Conservation (phyloP, 2,797 vertebrate genomes). For the Neopelma chrysocephalum region DNA sequence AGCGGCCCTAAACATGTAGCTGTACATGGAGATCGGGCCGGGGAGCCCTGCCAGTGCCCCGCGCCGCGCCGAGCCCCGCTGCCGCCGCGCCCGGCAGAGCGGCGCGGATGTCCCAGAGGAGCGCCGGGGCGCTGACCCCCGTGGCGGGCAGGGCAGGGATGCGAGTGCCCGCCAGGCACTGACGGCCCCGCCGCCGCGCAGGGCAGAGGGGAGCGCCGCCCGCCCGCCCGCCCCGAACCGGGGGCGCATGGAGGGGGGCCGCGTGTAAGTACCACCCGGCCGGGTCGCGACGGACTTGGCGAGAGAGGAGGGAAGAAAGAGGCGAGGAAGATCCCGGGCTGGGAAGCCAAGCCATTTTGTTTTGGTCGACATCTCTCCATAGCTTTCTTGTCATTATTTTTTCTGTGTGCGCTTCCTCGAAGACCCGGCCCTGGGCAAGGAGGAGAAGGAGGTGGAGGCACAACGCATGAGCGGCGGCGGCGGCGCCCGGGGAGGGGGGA, state of each 20-base stretch:
- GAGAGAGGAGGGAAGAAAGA: background rate
- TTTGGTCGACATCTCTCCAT: background rate
- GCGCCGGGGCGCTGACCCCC: background rate
- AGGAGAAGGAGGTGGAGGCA: constrained; percentile 26
- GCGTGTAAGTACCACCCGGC: constrained; percentile 29
- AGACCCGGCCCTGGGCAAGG: background rate
- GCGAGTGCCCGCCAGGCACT: constrained; percentile 28
- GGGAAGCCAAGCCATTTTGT: constrained; percentile 8
- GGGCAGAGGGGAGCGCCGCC: constrained; percentile 40
- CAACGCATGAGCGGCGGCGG: constrained; percentile 44
- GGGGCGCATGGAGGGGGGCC: constrained; percentile 28
- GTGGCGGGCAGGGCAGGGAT: constrained; percentile 35
- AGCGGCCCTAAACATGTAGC: constrained; percentile 87
- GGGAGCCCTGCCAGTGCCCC: constrained; percentile 69
- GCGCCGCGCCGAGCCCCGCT: background rate
- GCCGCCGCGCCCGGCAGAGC: background rate
- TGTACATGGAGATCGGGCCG: constrained; percentile 83
- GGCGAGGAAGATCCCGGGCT: constrained; percentile 20
- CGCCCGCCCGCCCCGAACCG: background rate
- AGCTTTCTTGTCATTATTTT: background rate
- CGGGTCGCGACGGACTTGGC: background rate
- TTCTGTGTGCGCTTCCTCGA: background rate
- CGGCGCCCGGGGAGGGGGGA: constrained; percentile 22
- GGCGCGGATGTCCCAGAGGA: constrained; percentile 11
- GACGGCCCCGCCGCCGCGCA: background rate